Conservation (phyloP, 1,140 invertebrate species). For the Arion vulgaris region DNA sequence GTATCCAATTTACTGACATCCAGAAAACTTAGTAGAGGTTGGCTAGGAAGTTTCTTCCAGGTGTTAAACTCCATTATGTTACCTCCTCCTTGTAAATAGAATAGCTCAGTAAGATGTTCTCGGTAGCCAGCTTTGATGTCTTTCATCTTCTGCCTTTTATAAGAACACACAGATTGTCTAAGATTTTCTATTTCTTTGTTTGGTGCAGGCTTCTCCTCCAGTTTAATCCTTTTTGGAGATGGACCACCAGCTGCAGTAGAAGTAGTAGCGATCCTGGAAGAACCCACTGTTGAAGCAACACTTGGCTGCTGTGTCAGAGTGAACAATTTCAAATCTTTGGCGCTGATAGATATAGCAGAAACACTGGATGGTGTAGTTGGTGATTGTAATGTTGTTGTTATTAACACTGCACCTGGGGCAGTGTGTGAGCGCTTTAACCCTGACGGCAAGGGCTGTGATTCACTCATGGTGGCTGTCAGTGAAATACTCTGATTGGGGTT, state of each 20-base stretch:
- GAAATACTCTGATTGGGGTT: conserved; percentile 55
- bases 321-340: conserved; percentile 22
- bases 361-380: not conserved
- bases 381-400: conserved; percentile 34
- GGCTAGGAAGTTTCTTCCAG: conserved; percentile 85
- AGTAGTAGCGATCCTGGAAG: not conserved
- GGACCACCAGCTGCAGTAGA: conserved; percentile 43
- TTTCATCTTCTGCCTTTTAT: conserved; percentile 60
- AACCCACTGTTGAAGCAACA: conserved; percentile 5
- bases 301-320: conserved; percentile 16
- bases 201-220: conserved; percentile 67
- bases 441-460: not conserved
- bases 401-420: conserved; percentile 36
- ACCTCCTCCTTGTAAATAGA: conserved; percentile 86
- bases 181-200: conserved; percentile 62
- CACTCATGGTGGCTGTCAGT: conserved; percentile 27
- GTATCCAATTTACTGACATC: conserved; percentile 83
- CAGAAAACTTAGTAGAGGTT: conserved; percentile 82
- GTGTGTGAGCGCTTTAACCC: conserved; percentile 28
- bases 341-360: conserved; percentile 1
- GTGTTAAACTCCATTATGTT: conserved; percentile 89
- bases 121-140: conserved; percentile 78
- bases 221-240: conserved; percentile 69
- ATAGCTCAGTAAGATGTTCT: conserved; percentile 87
- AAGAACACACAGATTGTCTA: conserved; percentile 62